A percentile compares a stretch with the other conserved stretches of the same genome.
phyloP scores from a whole-genome alignment of 1,140 invertebrate genomes.

The Microplitis demolitor region DNA sequence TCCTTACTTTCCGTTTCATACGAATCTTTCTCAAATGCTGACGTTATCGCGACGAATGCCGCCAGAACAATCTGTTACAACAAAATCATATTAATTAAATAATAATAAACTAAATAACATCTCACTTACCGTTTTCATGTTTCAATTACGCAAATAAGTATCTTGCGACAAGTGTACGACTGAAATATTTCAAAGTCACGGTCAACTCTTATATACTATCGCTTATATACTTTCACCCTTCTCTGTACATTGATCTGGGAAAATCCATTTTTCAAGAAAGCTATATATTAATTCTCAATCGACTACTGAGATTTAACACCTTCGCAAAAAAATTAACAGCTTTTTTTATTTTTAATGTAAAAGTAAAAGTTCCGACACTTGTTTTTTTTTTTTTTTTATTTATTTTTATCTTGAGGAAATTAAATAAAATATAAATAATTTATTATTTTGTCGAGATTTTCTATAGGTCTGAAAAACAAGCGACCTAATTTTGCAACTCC shows the following conservation, averaged over 20 bases:
- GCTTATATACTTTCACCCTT: constrained; percentile 56
- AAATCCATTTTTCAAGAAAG: not conserved
- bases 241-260: constrained; percentile 40
- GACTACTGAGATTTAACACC: too few species aligned
- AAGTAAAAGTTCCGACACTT: not conserved
- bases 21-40: constrained; percentile 65
- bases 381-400: too few species aligned
- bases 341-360: not conserved
- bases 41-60: constrained; percentile 50
- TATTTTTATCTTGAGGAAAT: too few species aligned
- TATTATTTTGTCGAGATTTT: too few species aligned
- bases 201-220: constrained; percentile 55
- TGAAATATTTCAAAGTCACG: constrained; percentile 59
- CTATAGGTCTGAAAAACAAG: too few species aligned
- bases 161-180: constrained; percentile 5
- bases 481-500: too few species aligned
- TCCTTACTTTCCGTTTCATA: constrained; percentile 60
- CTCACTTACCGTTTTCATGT: constrained; percentile 15
- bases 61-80: constrained; percentile 41
- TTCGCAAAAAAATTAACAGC: not conserved
- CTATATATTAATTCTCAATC: constrained; percentile 1
- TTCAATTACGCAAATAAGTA: too few species aligned
- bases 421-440: too few species aligned
- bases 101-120: too few species aligned
- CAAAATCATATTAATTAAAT: not conserved